A percentile compares a stretch with the other conserved stretches of the same genome.
phyloP scores from a whole-genome alignment of 2,888 invertebrate species.

The Pimpla rufipes region DNA sequence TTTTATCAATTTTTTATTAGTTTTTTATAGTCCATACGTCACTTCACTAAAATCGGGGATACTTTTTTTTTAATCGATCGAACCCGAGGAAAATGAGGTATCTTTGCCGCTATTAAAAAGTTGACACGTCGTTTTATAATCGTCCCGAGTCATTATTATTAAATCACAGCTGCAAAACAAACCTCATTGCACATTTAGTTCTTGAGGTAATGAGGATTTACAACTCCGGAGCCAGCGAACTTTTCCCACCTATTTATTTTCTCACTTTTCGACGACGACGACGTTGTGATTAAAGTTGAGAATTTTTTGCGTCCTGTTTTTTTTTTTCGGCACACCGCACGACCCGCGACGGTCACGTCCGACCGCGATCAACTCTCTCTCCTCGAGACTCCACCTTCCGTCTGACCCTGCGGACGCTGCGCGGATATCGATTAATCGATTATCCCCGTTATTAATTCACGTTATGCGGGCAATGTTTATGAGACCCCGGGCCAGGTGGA shows the following conservation, averaged over 20 bases:
- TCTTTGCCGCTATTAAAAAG: no score
- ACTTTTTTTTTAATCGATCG: no score
- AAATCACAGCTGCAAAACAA: no score
- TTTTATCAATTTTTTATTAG: no score
- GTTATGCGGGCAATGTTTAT: neutral
- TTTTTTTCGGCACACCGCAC: neutral
- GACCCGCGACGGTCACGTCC: neutral
- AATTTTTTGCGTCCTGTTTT: neutral
- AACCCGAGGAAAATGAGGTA: no score
- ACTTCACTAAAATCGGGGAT: no score
- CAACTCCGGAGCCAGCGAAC: no score
- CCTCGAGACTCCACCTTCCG: neutral
- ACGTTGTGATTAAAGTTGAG: constrained; percentile 3
- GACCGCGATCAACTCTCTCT: neutral
- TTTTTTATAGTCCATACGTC: no score
- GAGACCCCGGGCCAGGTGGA: neutral
- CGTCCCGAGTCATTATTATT: no score
- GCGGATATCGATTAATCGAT: constrained; percentile 7
- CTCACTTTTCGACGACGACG: neutral
- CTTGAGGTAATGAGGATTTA: no score
- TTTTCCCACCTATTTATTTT: constrained; percentile 20
- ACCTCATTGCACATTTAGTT: no score
- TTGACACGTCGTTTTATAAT: no score
- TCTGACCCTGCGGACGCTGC: neutral
- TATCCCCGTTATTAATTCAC: constrained; percentile 12